A percentile compares a stretch with the other conserved stretches of the same genome.
phyloP scores from a whole-genome alignment of 2,113 vertebrate species.

The Tor tambroides region DNA sequence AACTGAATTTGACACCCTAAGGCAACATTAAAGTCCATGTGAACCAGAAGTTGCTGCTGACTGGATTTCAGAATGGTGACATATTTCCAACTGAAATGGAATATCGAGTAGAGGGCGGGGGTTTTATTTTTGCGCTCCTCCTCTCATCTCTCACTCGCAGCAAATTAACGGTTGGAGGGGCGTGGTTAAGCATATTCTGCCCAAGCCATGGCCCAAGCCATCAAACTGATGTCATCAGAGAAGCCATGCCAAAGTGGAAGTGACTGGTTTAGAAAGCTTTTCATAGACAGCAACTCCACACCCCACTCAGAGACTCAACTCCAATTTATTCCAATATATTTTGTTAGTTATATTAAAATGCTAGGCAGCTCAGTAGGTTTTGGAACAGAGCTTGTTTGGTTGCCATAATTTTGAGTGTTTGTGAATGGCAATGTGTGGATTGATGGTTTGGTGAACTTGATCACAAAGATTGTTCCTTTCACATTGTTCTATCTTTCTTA shows the following conservation, averaged over 20 bases:
- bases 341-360: background rate
- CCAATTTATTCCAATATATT: background rate
- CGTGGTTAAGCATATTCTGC: too few relatives aligned
- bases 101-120: too few relatives aligned
- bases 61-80: too few relatives aligned
- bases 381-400: slow-evolving; percentile 47
- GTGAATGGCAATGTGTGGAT: slow-evolving; percentile 41
- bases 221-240: too few relatives aligned
- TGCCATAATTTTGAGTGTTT: slow-evolving; percentile 41
- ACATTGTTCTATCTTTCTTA: slow-evolving; percentile 20
- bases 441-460: slow-evolving; percentile 11
- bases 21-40: too few relatives aligned
- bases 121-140: too few relatives aligned
- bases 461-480: slow-evolving; percentile 19
- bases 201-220: too few relatives aligned
- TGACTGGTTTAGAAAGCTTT: background rate
- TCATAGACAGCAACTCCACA: background rate
- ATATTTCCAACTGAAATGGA: too few relatives aligned
- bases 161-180: too few relatives aligned
- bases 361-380: background rate
- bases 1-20: too few relatives aligned
- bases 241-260: background rate
- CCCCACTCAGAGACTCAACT: background rate
- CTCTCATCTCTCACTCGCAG: too few relatives aligned
- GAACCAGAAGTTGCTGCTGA: too few relatives aligned